Evolutionary conservation across 2,113 vertebrate species (phyloP), one percentile per base, ranked within the genome.

Genomic region (Cavia porcellus): DNA sequence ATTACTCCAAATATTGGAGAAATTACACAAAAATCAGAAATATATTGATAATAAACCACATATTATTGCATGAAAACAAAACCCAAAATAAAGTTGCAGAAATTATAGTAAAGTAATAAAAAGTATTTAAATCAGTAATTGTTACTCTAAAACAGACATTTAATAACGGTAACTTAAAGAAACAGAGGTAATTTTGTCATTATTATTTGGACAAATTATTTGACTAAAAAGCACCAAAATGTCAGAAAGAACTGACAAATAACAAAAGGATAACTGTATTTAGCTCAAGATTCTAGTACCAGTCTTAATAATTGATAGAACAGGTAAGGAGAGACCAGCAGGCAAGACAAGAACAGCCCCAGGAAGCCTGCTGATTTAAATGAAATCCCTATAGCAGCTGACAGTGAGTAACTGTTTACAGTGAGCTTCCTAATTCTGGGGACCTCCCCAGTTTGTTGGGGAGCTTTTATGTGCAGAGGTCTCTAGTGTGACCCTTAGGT

Each of bases 371-470:
- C 13, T 62, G 42, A 59, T 0, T 3, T 3, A 7, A 57, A 47
- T 79, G 61, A 85, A 77, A 22, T 61, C 2, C 74, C 15, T 25
- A 35, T 8, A 13, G 55, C 1, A 35, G 2, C 50, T n/a, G 3
- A 10, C 86, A 80, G 32, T 17, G n/a, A 62, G 75, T 17, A 55
- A 45, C 11, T 19, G 0, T 15, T 64, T 30, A 61, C 5, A 22
- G 19, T 10, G 42, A 1, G 2, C 20, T 61, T 81, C 74, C 85
- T 17, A 61, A 0, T 7, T 0, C 52, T 74, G 38, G 1, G 20
- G 52, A 1, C 20, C 2, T 72, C 30, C 38, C 1, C 0, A 1
- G 45, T 72, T 62, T 15, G 52, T 5, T 6, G 5, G 1, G 6
- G 7, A 20, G 25, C 4, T 25, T 59, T 3, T 79, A 7, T 47